Evolutionary conservation across 2,888 invertebrate species (phyloP).

Genomic region (Hydriomena furcata): DNA sequence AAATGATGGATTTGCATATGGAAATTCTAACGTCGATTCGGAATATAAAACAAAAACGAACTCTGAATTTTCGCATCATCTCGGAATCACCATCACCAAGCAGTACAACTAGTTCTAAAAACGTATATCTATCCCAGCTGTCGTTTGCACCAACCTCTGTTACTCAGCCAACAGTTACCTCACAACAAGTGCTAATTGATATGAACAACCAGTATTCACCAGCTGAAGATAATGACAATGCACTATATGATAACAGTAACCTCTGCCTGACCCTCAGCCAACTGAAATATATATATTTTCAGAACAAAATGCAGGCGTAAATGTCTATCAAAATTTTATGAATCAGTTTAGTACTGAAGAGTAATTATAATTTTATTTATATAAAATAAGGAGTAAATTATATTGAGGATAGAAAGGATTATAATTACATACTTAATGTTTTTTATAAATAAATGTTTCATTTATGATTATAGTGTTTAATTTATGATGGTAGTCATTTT

Average conservation of each 20-base stretch:
- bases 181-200: conserved; percentile 17
- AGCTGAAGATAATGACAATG: conserved; percentile 19
- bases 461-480: too few species aligned
- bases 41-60: conserved; percentile 26
- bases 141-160: conserved; percentile 20
- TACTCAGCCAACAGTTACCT: conserved; percentile 23
- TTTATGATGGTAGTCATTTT: conserved; percentile 17
- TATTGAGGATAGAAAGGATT: conserved; percentile 20
- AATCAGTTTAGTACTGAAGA: conserved; percentile 23
- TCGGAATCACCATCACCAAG: conserved; percentile 21
- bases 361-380: conserved; percentile 22
- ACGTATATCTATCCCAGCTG: conserved; percentile 17
- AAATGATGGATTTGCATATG: conserved; percentile 23
- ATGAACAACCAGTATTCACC: conserved; percentile 21
- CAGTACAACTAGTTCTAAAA: conserved; percentile 21
- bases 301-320: conserved; percentile 20
- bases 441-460: conserved; percentile 18
- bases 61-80: conserved; percentile 26
- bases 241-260: conserved; percentile 19
- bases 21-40: conserved; percentile 23
- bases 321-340: conserved; percentile 24
- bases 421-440: conserved; percentile 17
- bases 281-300: conserved; percentile 13
- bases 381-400: conserved; percentile 19
- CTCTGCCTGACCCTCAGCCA: conserved; percentile 17